Evolutionary conservation across 2,113 vertebrate species (phyloP).

Genomic region (Odobenus rosmarus): DNA sequence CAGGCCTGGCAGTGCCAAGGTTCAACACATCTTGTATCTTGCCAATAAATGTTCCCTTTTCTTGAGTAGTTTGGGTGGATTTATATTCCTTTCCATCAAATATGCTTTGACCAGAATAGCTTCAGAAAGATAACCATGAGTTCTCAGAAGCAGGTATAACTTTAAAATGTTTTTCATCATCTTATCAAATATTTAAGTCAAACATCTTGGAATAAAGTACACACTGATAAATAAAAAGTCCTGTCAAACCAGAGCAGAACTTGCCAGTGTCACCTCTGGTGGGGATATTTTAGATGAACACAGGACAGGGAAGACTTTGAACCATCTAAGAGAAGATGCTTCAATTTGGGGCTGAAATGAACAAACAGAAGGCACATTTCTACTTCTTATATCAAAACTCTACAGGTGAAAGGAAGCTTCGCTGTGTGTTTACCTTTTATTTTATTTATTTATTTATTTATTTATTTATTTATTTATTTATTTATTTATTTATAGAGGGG

Average conservation of each 20-base stretch:
- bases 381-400: not conserved
- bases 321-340: not conserved
- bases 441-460: not conserved
- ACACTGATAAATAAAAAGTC: not conserved
- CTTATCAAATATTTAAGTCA: not conserved
- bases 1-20: not conserved
- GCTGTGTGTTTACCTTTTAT: no score
- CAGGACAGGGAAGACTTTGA: not conserved
- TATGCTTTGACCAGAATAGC: not conserved
- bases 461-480: not conserved
- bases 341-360: not conserved
- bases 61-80: not conserved
- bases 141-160: not conserved
- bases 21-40: not conserved
- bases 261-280: not conserved
- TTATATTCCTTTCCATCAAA: not conserved
- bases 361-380: not conserved
- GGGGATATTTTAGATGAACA: not conserved
- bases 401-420: not conserved
- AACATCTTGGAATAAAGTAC: not conserved
- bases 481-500: not conserved
- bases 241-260: not conserved
- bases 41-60: not conserved
- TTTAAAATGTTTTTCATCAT: not conserved
- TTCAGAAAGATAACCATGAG: not conserved